Conservation (phyloP, 2,888 invertebrate species). For the Matsumyia berberina region DNA sequence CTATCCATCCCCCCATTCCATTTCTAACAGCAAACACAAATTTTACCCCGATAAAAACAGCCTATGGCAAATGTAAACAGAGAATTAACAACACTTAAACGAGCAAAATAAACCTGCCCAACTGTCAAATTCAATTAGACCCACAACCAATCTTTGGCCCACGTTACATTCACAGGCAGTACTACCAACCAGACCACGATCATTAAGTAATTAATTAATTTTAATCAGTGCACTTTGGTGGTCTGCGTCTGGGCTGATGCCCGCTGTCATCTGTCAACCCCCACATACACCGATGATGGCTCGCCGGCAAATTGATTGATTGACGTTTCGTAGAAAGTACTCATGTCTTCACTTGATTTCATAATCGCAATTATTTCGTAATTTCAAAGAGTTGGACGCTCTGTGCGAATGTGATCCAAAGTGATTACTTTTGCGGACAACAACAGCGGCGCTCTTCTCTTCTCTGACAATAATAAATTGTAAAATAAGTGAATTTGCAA, state of each 20-base stretch:
- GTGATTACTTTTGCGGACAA: slow-evolving; percentile 14
- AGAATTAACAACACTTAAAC: not conserved
- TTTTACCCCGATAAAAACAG: not conserved
- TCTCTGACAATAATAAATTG: slow-evolving; percentile 41
- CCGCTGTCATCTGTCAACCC: slow-evolving; percentile 23
- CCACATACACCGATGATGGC: slow-evolving; percentile 1
- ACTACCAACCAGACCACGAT: slow-evolving; percentile 7
- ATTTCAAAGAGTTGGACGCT: slow-evolving; percentile 31
- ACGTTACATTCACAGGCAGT: slow-evolving; percentile 14
- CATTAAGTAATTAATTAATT: slow-evolving; percentile 37
- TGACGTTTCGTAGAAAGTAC: slow-evolving; percentile 47
- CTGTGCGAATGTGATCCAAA: not conserved
- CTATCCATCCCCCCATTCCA: not conserved
- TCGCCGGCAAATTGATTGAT: slow-evolving; percentile 33
- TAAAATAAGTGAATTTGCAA: slow-evolving; percentile 27
- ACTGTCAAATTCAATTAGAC: slow-evolving; percentile 13
- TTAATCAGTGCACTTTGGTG: slow-evolving; percentile 12
- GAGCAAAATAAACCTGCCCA: not conserved
- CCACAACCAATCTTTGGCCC: not conserved
- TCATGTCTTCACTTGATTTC: slow-evolving; percentile 15
- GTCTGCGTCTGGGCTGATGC: slow-evolving; percentile 10
- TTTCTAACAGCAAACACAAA: not conserved
- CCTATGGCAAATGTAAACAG: not conserved
- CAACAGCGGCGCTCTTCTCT: not conserved
- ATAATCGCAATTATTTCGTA: slow-evolving; percentile 36